phyloP scores from a whole-genome alignment of 2,888 invertebrate genomes.

The Schrankia costaestrigalis region DNA sequence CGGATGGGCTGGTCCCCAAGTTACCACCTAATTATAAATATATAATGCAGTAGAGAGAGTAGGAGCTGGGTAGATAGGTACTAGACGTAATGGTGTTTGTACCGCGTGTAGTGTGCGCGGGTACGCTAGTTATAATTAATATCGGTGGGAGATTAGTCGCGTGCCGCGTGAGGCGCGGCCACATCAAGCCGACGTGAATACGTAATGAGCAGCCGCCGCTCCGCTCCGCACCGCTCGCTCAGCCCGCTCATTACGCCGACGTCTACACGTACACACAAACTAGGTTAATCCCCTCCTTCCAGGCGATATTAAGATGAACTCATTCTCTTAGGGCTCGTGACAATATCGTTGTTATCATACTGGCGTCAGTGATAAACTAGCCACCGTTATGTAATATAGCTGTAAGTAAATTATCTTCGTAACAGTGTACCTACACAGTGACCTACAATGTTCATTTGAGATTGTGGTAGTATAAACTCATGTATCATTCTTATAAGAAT shows the following conservation, averaged over 20 bases:
- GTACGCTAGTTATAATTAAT: constrained; percentile 9
- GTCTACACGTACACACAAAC: constrained; percentile 1
- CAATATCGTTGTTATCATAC: too few species aligned
- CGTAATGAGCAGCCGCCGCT: background rate
- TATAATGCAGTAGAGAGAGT: background rate
- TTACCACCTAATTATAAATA: constrained; percentile 1
- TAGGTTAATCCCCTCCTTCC: background rate
- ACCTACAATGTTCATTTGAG: too few species aligned
- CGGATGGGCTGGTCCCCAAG: constrained; percentile 1
- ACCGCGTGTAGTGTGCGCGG: background rate
- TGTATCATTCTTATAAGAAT: too few species aligned
- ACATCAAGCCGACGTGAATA: background rate
- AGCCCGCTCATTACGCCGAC: background rate
- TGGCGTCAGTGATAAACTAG: too few species aligned
- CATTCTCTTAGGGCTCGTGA: too few species aligned
- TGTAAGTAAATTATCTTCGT: too few species aligned
- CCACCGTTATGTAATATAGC: too few species aligned
- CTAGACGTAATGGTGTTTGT: background rate
- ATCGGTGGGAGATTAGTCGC: constrained; percentile 3
- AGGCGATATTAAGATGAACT: background rate
- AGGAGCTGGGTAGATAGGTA: background rate
- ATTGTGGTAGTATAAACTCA: too few species aligned
- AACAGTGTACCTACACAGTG: too few species aligned
- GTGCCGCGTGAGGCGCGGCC: constrained; percentile 1
- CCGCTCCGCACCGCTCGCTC: background rate